A percentile compares a stretch with the other conserved stretches of the same genome.
phyloP scores from a whole-genome alignment of 2,797 vertebrate species.

The Microchirus variegatus region DNA sequence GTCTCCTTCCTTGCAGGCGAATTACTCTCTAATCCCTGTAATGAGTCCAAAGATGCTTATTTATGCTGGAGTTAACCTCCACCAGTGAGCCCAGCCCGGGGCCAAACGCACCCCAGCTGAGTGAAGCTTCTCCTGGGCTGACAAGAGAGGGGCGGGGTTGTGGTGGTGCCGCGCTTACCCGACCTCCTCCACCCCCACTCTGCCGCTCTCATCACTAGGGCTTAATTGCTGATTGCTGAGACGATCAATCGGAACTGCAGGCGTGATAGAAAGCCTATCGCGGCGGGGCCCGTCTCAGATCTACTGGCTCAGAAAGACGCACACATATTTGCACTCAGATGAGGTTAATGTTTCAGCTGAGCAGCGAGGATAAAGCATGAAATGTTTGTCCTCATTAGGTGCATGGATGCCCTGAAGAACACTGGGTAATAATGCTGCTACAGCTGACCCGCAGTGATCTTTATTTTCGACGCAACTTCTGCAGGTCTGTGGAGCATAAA shows the following conservation, averaged over 20 bases:
- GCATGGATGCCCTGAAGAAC: conserved; percentile 46
- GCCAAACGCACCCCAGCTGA: conserved; percentile 83
- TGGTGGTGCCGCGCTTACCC: not conserved
- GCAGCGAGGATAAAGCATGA: conserved; percentile 54
- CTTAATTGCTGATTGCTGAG: conserved; percentile 85
- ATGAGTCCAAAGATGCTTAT: conserved; percentile 88
- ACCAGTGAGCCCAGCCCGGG: conserved; percentile 85
- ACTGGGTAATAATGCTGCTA: conserved; percentile 17
- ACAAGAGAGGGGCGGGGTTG: conserved; percentile 62
- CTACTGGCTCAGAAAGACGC: conserved; percentile 40
- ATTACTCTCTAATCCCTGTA: conserved; percentile 88
- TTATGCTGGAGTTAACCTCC: conserved; percentile 88
- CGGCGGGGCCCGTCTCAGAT: conserved; percentile 51
- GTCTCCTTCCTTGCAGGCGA: conserved; percentile 81
- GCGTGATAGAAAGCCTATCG: conserved; percentile 72
- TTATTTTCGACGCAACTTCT: conserved; percentile 54
- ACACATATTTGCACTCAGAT: conserved; percentile 53
- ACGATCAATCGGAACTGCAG: conserved; percentile 81
- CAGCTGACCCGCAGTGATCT: conserved; percentile 55
- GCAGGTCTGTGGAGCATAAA: conserved; percentile 33
- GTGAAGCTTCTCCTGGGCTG: conserved; percentile 79
- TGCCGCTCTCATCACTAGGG: conserved; percentile 76
- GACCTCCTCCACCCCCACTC: conserved; percentile 29
- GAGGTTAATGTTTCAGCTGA: conserved; percentile 62
- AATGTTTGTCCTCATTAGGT: conserved; percentile 60